These are phyloP conservation scores for Phyllopteryx taeniolatus DNA, from an alignment of 2,113 vertebrate species.

Conservation along the genomic window DNA sequence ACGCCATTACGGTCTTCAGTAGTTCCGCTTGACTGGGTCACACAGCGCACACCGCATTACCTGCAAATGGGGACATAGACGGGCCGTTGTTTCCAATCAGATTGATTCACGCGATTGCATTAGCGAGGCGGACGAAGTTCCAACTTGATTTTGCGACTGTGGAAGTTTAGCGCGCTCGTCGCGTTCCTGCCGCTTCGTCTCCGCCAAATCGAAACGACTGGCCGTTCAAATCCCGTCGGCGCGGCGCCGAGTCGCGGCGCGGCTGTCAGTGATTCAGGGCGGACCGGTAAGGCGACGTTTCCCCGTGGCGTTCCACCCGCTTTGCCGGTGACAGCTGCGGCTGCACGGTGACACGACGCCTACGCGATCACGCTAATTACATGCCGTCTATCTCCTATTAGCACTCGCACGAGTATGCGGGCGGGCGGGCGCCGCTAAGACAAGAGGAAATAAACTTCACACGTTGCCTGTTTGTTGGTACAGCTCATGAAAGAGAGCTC, in stretches of 20 bases:
- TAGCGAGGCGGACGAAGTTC: not conserved
- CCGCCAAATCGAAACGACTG: not conserved
- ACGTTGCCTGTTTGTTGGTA: no score
- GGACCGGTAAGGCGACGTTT: not conserved
- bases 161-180: not conserved
- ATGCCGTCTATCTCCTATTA: not conserved
- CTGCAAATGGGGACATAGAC: not conserved
- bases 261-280: not conserved
- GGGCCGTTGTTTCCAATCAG: not conserved
- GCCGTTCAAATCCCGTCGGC: not conserved
- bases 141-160: not conserved
- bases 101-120: not conserved
- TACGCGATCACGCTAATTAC: not conserved
- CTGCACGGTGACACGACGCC: not conserved
- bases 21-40: not conserved
- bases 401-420: not conserved
- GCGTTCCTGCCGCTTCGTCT: not conserved
- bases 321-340: constrained; percentile 1
- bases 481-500: no score
- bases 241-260: not conserved
- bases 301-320: not conserved
- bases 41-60: not conserved
- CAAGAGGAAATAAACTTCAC: not conserved
- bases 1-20: not conserved
- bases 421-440: not conserved